Evolutionary conservation across 2,113 vertebrate genomes (phyloP).

Genomic region (Dipodomys spectabilis): DNA sequence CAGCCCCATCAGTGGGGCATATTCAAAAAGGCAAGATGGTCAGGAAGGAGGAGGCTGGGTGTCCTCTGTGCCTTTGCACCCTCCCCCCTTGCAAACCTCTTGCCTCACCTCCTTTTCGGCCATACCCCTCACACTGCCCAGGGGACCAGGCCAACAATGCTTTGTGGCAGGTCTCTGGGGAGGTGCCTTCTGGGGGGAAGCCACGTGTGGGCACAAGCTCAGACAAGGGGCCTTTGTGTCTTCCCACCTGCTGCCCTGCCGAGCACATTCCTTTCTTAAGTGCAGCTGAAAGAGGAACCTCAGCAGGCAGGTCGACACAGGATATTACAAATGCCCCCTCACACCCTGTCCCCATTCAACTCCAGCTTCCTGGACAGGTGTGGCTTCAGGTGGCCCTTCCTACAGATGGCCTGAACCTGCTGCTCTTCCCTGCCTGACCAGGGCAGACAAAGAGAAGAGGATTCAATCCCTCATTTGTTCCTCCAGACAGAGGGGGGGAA

Average conservation of each 20-base stretch:
- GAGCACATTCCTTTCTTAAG: conserved; percentile 80
- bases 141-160: not conserved
- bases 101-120: not conserved
- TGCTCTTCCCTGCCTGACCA: conserved; percentile 31
- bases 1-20: conserved; percentile 41
- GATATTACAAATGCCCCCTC: conserved; percentile 79
- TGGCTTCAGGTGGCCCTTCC: conserved; percentile 75
- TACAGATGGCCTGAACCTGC: conserved; percentile 71
- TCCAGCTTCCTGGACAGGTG: conserved; percentile 76
- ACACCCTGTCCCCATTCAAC: conserved; percentile 74
- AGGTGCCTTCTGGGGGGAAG: conserved; percentile 52
- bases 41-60: conserved; percentile 31
- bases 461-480: not conserved
- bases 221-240: conserved; percentile 81
- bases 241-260: conserved; percentile 78
- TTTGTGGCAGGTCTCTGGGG: not conserved
- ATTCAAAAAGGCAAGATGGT: conserved; percentile 39
- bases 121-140: not conserved
- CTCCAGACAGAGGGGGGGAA: not conserved
- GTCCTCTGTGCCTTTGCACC: not conserved
- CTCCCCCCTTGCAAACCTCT: not conserved
- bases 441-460: conserved; percentile 55
- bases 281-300: conserved; percentile 79
- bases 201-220: conserved; percentile 68
- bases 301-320: conserved; percentile 57